Evolutionary conservation across 2,113 vertebrate genomes (phyloP).

Genomic region (Prionailurus viverrinus): DNA sequence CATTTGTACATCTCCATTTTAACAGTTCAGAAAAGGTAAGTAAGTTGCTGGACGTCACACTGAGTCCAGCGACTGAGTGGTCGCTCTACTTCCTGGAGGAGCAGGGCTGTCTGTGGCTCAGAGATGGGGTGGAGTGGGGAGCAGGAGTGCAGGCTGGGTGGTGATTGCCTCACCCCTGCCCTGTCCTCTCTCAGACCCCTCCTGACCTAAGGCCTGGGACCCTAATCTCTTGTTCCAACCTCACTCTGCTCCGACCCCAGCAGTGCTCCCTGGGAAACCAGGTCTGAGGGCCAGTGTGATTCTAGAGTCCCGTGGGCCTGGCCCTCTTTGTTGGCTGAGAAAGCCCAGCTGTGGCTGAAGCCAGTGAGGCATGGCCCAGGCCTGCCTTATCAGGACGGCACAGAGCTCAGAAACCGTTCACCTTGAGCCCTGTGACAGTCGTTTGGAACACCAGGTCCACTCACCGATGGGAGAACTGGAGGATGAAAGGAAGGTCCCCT

Average conservation of each 20-base stretch:
- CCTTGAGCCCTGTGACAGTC: too few species aligned
- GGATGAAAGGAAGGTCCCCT: not conserved
- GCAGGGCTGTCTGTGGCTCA: not conserved
- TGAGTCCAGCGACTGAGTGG: too few species aligned
- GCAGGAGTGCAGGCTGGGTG: not conserved
- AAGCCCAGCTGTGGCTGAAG: not conserved
- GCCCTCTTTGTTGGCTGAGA: not conserved
- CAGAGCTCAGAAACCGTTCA: not conserved
- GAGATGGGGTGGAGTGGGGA: not conserved
- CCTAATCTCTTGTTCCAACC: not conserved
- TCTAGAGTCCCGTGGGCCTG: not conserved
- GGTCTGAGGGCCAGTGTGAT: not conserved
- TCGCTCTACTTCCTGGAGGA: not conserved
- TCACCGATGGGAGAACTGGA: not conserved
- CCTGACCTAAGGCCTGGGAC: not conserved
- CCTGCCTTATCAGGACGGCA: constrained; percentile 59
- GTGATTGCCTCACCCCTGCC: not conserved
- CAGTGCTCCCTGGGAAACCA: not conserved
- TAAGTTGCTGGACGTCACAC: not conserved
- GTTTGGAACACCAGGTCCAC: not conserved
- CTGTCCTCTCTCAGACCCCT: not conserved
- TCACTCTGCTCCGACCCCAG: not conserved
- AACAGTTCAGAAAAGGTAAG: not conserved
- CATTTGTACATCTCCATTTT: not conserved
- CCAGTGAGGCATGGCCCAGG: constrained; percentile 13